These are phyloP conservation scores for Tenodera sinensis DNA, from an alignment of 2,888 invertebrate genomes.

Conservation along the genomic window DNA sequence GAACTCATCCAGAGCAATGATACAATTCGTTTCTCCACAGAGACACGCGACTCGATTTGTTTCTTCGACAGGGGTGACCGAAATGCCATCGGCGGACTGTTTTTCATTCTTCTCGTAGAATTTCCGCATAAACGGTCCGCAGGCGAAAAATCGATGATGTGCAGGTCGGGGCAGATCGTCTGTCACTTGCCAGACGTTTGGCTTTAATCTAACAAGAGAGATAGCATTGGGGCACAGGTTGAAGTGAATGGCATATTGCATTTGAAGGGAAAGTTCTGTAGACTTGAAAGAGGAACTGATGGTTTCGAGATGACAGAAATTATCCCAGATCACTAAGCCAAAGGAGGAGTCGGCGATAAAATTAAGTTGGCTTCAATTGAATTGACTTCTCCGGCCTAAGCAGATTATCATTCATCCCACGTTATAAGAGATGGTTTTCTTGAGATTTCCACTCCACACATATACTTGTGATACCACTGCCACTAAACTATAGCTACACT, in stretches of 20 bases:
- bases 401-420: no score
- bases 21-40: neutral
- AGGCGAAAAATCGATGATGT: neutral
- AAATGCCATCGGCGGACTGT: neutral
- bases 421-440: no score
- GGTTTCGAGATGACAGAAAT: no score
- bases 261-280: neutral
- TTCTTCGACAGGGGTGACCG: neutral
- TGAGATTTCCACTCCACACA: no score
- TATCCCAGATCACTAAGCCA: no score
- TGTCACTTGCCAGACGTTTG: neutral
- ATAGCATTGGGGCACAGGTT: neutral
- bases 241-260: neutral
- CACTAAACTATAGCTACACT: no score
- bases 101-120: neutral
- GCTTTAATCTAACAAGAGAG: neutral
- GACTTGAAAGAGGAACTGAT: neutral
- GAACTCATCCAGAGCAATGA: neutral
- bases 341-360: no score
- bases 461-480: no score
- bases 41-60: neutral
- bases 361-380: no score
- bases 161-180: neutral
- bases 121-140: neutral
- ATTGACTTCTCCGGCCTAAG: no score